Evolutionary conservation across 2,113 vertebrate species (phyloP).

Genomic region (Lagopus leucura): DNA sequence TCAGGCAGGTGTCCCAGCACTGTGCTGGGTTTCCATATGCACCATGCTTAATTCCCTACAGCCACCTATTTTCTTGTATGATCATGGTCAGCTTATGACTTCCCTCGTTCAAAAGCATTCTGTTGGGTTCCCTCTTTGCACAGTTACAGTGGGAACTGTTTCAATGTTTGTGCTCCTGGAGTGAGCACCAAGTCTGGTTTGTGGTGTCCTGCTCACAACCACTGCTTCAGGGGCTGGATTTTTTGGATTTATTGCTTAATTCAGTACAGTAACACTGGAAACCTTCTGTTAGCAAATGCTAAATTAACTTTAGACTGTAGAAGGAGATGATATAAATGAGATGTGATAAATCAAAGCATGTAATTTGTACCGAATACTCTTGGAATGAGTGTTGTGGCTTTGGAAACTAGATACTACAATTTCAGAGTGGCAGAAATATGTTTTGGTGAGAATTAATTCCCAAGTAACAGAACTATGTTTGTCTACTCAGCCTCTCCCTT

Average conservation of each 20-base stretch:
- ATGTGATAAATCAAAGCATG: constrained; percentile 51
- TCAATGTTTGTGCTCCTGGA: not conserved
- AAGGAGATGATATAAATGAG: constrained; percentile 41
- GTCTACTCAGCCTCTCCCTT: constrained; percentile 14
- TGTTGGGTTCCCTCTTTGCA: not conserved
- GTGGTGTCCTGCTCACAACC: not conserved
- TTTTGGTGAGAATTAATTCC: constrained; percentile 70
- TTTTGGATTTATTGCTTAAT: constrained; percentile 4
- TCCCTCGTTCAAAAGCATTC: not conserved
- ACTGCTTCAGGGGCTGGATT: not conserved
- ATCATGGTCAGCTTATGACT: not conserved
- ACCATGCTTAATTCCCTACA: not conserved
- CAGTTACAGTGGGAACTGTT: not conserved
- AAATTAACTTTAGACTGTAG: constrained; percentile 33
- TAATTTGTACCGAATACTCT: constrained; percentile 53
- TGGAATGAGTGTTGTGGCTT: constrained; percentile 49
- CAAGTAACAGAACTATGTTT: constrained; percentile 46
- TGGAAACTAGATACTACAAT: constrained; percentile 52
- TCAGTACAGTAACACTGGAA: constrained; percentile 29
- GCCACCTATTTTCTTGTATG: not conserved
- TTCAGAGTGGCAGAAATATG: constrained; percentile 64
- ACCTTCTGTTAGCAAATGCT: constrained; percentile 42
- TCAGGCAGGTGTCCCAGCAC: not conserved
- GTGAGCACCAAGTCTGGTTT: not conserved
- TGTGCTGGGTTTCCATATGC: not conserved